phyloP scores from a whole-genome alignment of 2,797 vertebrate species.

The Triplophysa bombifrons region DNA sequence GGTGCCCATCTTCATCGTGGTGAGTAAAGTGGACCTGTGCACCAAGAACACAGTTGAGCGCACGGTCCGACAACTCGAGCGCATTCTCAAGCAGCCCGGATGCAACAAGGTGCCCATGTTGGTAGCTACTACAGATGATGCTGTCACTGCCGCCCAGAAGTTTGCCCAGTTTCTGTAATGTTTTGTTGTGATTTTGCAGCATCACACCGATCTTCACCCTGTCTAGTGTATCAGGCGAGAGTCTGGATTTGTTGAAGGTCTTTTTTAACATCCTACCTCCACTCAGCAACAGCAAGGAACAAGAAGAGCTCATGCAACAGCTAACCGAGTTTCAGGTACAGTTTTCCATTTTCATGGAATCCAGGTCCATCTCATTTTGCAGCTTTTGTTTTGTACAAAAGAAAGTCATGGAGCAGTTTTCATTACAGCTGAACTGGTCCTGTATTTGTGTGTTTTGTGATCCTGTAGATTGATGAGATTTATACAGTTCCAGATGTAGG shows the following conservation, averaged over 20 bases:
- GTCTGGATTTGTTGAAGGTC: constrained; percentile 85
- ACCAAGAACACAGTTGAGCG: constrained; percentile 82
- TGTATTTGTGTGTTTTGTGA: neutral
- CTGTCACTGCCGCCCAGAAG: constrained; percentile 86
- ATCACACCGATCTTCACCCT: constrained; percentile 87
- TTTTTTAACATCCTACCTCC: constrained; percentile 88
- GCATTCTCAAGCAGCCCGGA: constrained; percentile 86
- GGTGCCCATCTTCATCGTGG: constrained; percentile 87
- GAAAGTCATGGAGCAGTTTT: too few relatives aligned
- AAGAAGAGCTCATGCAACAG: constrained; percentile 89
- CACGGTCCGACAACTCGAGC: constrained; percentile 85
- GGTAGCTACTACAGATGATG: constrained; percentile 81
- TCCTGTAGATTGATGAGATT: constrained; percentile 94
- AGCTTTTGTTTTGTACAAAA: neutral
- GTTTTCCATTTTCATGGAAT: neutral
- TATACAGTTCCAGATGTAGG: constrained; percentile 98
- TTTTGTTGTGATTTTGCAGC: constrained; percentile 63
- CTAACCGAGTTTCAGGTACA: constrained; percentile 86
- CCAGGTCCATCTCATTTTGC: too few relatives aligned
- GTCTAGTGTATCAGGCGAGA: constrained; percentile 86
- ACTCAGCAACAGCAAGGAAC: constrained; percentile 87
- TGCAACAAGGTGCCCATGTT: constrained; percentile 87
- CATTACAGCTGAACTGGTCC: neutral
- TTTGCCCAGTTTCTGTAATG: constrained; percentile 76
- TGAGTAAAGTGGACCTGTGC: constrained; percentile 88